Evolutionary conservation across 2,888 invertebrate species (phyloP), one percentile per base, ranked within the genome.

Genomic region (Trissoscelio sp.): DNA sequence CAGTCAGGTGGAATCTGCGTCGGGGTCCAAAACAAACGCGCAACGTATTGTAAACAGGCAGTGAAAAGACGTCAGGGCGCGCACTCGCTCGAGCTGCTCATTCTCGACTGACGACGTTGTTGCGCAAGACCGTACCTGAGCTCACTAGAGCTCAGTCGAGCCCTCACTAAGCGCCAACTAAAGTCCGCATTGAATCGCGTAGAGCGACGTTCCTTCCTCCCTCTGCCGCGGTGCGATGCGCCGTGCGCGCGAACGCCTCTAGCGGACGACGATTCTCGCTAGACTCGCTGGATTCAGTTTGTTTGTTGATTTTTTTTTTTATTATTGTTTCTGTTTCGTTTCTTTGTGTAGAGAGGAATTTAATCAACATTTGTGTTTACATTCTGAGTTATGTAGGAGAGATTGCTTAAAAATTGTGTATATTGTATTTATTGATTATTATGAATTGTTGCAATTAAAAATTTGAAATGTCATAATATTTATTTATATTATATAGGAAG

Each of bases 121-220:
- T 51, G 58, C 66, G 28, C 74, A 42, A 34, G 18, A 55, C 39
- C 66, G 37, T 46, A 74, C 74, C 74, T 74, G 74, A 64, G 74
- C 64, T 18, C 64, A 24, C 53, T 42, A 55, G 62, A 62, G 51
- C 73, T 53, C 64, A 14, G 53, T 31, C 66, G 67, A 66, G 58
- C 51, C 58, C 58, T 66, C 51, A 42, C 75, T 75, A 66, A 74
- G 64, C 74, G 74, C 74, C 64, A 74, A 58, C 66, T 66, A 57
- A 64, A 64, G 64, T 64, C 64, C 73, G 64, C 69, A 48, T 31
- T 72, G 39, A 39, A 18, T 58, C 57, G 53, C 37, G 16, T 28
- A 14, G 73, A 60, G n/a, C 60, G n/a, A 24, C 72, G 20, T n/a
- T 16, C 11, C 58, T 22, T 34, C 62, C 53, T 62, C 72, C 60